Evolutionary conservation across 2,888 invertebrate genomes (phyloP), one percentile per base, ranked within the genome.

Genomic region (Salticus scenicus): DNA sequence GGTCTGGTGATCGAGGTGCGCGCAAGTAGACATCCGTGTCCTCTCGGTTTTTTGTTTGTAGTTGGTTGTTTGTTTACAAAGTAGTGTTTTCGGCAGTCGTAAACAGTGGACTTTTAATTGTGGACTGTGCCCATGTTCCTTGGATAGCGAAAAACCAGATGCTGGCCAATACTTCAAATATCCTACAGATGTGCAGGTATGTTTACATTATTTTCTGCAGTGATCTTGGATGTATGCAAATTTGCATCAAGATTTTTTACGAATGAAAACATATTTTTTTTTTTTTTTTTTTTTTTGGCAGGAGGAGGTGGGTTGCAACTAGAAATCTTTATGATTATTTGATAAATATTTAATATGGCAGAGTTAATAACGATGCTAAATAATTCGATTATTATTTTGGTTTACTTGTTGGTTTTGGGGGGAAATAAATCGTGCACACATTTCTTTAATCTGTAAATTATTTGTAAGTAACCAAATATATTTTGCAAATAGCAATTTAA

Each of bases 171-270:
- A 88, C 88, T 33, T 87, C 83, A 30, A 88, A 88, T 73, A 81
- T 88, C 70, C 74, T 88, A 74, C 88, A 88, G 87, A 88, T 88
- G 88, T 88, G 88, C 88, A 88, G 88, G 88, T 88, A 85, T 75
- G 72, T 30, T 12, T 20, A 42, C 28, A 28, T 0, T 0, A 1
- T 7, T 66, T 66, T n/a, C n/a, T n/a, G n/a, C n/a, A n/a, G n/a
- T n/a, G n/a, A n/a, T n/a, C n/a, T n/a, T n/a, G 0, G 12, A 42
- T n/a, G n/a, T n/a, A n/a, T n/a, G n/a, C n/a, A n/a, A n/a, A n/a
- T n/a, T n/a, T n/a, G n/a, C n/a, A n/a, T n/a, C n/a, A n/a, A n/a
- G n/a, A n/a, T n/a, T n/a, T 42, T 42, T 42, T n/a, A n/a, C n/a
- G n/a, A n/a, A n/a, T n/a, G n/a, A n/a, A n/a, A n/a, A n/a, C n/a